Evolutionary conservation across 2,797 vertebrate genomes (phyloP).

Genomic region (Sebastes diploproa): DNA sequence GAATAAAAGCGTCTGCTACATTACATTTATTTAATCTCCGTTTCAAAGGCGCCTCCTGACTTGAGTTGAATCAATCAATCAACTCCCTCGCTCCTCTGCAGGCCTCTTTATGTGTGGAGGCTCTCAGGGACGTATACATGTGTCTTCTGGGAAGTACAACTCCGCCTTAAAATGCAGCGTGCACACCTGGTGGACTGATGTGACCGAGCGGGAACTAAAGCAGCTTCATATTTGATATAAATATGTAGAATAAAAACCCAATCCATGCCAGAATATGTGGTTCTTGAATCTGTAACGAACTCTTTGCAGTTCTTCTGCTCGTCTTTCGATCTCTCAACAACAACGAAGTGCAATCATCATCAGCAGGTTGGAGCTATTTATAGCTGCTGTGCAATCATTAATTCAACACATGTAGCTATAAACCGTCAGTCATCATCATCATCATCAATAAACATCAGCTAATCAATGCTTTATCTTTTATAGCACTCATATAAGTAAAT

Average conservation of each 20-base stretch:
- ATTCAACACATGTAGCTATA: slow-evolving; percentile 6
- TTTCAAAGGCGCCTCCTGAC: not conserved
- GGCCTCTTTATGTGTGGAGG: not conserved
- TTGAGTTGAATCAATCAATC: not conserved
- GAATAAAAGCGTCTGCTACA: not conserved
- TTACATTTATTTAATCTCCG: not conserved
- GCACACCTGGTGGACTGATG: not conserved
- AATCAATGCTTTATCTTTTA: not conserved
- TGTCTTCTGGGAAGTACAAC: not conserved
- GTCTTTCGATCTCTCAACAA: not conserved
- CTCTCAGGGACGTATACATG: not conserved
- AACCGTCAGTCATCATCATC: not conserved
- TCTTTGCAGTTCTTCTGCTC: not conserved
- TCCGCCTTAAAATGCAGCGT: not conserved
- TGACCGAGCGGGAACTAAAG: not conserved
- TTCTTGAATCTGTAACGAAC: not conserved
- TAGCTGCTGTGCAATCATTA: not conserved
- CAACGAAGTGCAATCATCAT: not conserved
- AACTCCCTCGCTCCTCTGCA: not conserved
- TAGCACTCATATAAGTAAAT: not conserved
- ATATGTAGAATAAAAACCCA: not conserved
- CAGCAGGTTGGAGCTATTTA: not conserved
- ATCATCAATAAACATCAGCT: not conserved
- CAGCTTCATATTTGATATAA: not conserved
- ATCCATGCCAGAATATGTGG: not conserved